Conservation (phyloP, 2,888 invertebrate genomes). For the Germaria angustata region DNA sequence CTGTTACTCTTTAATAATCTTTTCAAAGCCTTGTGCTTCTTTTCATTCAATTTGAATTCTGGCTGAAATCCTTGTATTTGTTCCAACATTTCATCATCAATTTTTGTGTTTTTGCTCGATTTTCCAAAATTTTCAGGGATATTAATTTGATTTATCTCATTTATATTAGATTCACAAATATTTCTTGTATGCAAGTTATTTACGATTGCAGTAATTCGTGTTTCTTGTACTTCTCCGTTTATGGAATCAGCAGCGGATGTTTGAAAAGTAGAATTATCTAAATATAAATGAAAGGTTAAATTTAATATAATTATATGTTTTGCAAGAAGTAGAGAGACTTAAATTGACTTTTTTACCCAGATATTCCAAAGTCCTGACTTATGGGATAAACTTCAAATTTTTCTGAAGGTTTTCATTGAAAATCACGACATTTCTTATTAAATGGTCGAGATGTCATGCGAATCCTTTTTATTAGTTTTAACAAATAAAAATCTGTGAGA, state of each 20-base stretch:
- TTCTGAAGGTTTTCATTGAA: no score
- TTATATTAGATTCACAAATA: neutral
- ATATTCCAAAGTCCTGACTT: no score
- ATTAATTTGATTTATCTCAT: neutral
- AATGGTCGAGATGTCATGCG: no score
- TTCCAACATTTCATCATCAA: slow-evolving; percentile 39
- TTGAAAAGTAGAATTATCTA: neutral
- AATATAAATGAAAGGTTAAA: neutral
- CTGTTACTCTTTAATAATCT: slow-evolving; percentile 29
- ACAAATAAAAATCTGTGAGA: no score
- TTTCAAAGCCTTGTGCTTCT: slow-evolving; percentile 51
- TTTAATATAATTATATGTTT: neutral
- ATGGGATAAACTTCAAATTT: no score
- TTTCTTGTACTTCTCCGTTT: neutral
- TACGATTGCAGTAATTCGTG: neutral
- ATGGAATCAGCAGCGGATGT: neutral
- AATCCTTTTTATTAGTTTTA: no score
- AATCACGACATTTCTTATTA: no score
- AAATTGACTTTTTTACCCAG: no score
- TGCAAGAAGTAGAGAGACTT: no score
- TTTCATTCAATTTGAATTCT: slow-evolving; percentile 43
- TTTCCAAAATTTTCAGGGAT: neutral
- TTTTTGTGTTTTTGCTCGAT: neutral
- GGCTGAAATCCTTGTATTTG: slow-evolving; percentile 65
- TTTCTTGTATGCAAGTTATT: neutral